Conservation (phyloP, 2,113 vertebrate genomes). For the Passer montanus region DNA sequence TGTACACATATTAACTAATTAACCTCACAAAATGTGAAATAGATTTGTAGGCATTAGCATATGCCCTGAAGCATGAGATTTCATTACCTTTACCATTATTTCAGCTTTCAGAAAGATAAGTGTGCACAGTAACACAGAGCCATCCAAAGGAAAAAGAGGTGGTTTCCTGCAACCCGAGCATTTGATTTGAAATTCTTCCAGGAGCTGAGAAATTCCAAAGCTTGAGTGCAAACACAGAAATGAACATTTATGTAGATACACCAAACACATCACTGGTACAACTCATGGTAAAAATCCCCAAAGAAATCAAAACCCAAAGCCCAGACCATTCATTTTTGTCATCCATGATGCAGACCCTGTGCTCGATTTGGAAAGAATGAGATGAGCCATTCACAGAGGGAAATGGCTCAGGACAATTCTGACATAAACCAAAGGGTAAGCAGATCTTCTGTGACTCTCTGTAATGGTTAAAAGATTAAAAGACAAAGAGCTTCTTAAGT, state of each 20-base stretch:
- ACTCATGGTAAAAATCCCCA: neutral
- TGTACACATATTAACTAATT: constrained; percentile 6
- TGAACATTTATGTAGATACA: neutral
- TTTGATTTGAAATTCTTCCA: neutral
- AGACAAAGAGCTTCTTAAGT: neutral
- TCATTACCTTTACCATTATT: constrained; percentile 36
- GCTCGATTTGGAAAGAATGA: neutral
- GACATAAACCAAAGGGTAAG: neutral
- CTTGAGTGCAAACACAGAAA: neutral
- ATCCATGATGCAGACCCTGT: neutral
- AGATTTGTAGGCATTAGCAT: constrained; percentile 25
- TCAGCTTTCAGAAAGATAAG: neutral
- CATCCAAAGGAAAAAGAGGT: neutral
- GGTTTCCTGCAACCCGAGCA: neutral
- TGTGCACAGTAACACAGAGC: neutral
- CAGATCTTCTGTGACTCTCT: neutral
- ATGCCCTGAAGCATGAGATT: constrained; percentile 18
- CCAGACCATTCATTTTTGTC: neutral
- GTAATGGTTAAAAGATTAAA: neutral
- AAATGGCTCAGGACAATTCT: neutral
- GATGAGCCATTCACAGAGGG: neutral
- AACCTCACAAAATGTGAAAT: neutral
- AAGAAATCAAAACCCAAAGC: neutral
- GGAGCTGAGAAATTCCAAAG: neutral
- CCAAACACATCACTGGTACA: neutral